Percentiles rank a stretch among this genome's conserved stretches.
Conservation (phyloP, 2,113 vertebrate species). For the Chaetura pelagica region DNA sequence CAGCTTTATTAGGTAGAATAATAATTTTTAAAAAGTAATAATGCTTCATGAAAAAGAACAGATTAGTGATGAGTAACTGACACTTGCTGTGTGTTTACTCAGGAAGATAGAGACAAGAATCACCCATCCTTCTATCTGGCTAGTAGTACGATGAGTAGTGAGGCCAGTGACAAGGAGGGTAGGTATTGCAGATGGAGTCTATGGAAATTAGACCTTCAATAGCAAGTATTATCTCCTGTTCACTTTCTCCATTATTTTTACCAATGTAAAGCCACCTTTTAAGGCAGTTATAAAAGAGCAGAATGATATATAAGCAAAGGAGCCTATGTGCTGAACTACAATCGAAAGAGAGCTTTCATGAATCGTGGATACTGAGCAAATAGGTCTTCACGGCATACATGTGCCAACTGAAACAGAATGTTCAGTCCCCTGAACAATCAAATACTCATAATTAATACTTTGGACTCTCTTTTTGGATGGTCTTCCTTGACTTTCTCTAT, state of each 20-base stretch:
- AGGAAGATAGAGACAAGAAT: not conserved
- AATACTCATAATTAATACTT: not conserved
- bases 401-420: not conserved
- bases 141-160: not conserved
- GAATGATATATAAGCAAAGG: not conserved
- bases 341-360: not conserved
- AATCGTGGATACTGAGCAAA: not conserved
- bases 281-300: not conserved
- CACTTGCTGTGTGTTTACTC: not conserved
- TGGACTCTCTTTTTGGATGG: not conserved
- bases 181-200: not conserved
- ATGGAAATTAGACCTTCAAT: not conserved
- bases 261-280: not conserved
- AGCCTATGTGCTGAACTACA: not conserved
- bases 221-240: not conserved
- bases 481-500: not conserved
- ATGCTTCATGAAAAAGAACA: not conserved
- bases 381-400: not conserved
- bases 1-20: not conserved
- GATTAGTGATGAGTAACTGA: not conserved
- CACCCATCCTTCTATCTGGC: not conserved
- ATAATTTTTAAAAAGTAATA: not conserved
- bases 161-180: not conserved
- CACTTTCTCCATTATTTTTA: not conserved
- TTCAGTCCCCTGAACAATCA: not conserved